Evolutionary conservation across 2,797 vertebrate species (phyloP).

Genomic region (Mus minutoides): DNA sequence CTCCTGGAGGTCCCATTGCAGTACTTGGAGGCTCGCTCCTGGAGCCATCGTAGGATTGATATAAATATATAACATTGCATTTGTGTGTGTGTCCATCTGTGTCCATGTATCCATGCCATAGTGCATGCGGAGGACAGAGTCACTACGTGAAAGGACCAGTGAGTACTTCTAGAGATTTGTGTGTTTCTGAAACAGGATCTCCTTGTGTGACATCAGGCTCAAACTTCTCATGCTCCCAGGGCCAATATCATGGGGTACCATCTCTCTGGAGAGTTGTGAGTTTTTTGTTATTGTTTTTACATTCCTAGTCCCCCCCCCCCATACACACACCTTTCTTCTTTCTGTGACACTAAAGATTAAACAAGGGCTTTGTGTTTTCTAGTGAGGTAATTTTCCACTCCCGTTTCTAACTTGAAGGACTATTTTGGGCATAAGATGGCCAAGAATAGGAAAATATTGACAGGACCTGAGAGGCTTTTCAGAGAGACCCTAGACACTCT

Average conservation of each 20-base stretch:
- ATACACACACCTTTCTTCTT: not conserved
- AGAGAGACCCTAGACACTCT: not conserved
- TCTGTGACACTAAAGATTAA: not conserved
- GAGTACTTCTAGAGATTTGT: not conserved
- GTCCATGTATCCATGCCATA: not conserved
- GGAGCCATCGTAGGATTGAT: too few relatives aligned
- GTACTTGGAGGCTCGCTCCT: not conserved
- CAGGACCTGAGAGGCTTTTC: not conserved
- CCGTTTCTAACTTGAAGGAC: not conserved
- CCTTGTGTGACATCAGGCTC: not conserved
- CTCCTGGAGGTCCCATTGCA: not conserved
- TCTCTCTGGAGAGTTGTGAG: not conserved
- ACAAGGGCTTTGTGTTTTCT: not conserved
- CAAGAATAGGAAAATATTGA: not conserved
- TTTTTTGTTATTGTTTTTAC: not conserved
- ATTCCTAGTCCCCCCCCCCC: not conserved
- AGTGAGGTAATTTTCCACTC: not conserved
- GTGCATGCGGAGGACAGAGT: not conserved
- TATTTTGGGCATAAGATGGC: slow-evolving; percentile 4
- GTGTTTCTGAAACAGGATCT: not conserved
- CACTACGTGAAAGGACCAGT: not conserved
- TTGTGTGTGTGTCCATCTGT: not conserved
- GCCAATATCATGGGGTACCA: not conserved
- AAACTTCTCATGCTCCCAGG: not conserved
- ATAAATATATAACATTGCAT: too few relatives aligned